Base-by-base conservation (phyloP, 2,888 invertebrate species). In the Drosophila lacicola region DNA sequence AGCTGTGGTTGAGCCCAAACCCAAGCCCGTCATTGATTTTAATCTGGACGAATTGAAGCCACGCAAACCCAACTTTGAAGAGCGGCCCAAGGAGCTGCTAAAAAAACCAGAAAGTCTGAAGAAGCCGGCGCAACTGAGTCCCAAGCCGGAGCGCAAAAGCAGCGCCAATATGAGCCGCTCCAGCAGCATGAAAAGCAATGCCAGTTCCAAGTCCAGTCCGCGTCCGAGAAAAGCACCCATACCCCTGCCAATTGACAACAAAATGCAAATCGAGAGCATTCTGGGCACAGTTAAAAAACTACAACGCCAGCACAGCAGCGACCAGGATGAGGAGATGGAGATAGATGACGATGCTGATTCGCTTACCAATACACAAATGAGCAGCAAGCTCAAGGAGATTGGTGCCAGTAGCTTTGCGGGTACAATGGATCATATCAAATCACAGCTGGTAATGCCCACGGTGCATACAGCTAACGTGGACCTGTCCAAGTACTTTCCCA, bases 401-500 rank as follows among this genome's bases (percentile, higher is more conserved):
- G 91, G 92, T 21, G 89, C 90, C 0, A 91, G 88, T 63, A 92
- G 85, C 58, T 93, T 92, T 78, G 90, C 92, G 1, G 91, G 91
- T 10, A 92, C 92, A 2, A 91, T 92, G 89, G 91, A 92, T 67
- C 88, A 88, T 2, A 93, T 93, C 3, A 92, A 92, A 54, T 87
- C 92, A 0, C 92, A 92, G 82, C 85, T 92, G 56, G 87, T 85
- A 0, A 85, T 79, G 46, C 91, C 92, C 2, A 92, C 91, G 25
- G 86, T 92, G 2, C 91, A 91, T 51, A 78, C 82, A 1, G 62
- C 86, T 4, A 79, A 79, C n/a, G 78, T 92, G 1, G 92, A 93
- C 78, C 74, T 93, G 2, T 90, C 92, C 9, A 92, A 92, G 65
- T 93, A 92, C 70, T 93, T 93, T 76, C 93, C 93, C 9, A 91